These are phyloP conservation scores for Trachelus tabidus DNA, from an alignment of 2,888 invertebrate genomes.

Conservation along the genomic window DNA sequence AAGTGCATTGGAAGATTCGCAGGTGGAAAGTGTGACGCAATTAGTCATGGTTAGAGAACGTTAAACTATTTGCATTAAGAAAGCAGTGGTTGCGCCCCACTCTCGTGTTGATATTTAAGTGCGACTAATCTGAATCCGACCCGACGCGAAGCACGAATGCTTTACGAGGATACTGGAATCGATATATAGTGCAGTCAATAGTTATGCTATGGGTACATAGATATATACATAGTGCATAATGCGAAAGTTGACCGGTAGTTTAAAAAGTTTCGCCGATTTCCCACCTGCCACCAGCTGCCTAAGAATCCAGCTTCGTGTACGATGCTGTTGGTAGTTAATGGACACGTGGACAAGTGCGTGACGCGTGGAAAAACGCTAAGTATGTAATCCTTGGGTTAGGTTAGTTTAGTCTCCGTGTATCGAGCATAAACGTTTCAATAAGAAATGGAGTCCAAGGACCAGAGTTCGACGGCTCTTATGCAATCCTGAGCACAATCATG, in stretches of 20 bases:
- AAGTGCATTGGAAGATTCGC: too few relatives aligned
- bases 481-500: slow-evolving; percentile 24
- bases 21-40: too few relatives aligned
- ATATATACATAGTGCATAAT: too few relatives aligned
- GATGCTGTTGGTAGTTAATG: neutral
- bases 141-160: neutral
- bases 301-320: neutral
- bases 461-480: slow-evolving; percentile 21
- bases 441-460: slow-evolving; percentile 48
- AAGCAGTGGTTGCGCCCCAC: neutral
- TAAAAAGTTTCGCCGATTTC: slow-evolving; percentile 42
- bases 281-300: slow-evolving; percentile 41
- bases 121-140: neutral
- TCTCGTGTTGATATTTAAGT: neutral
- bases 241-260: slow-evolving; percentile 1
- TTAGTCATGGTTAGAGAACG: neutral
- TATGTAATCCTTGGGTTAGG: too few relatives aligned
- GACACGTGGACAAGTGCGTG: slow-evolving; percentile 10
- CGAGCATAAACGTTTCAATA: slow-evolving; percentile 35
- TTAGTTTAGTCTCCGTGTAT: slow-evolving; percentile 20
- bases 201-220: too few relatives aligned
- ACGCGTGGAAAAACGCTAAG: neutral
- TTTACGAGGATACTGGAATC: neutral
- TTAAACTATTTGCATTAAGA: neutral
- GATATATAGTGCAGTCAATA: too few relatives aligned